Percentiles rank a stretch among this genome's conserved stretches.
These are phyloP conservation scores for Antennarius striatus DNA, from an alignment of 2,113 vertebrate species.

Conservation along the genomic window DNA sequence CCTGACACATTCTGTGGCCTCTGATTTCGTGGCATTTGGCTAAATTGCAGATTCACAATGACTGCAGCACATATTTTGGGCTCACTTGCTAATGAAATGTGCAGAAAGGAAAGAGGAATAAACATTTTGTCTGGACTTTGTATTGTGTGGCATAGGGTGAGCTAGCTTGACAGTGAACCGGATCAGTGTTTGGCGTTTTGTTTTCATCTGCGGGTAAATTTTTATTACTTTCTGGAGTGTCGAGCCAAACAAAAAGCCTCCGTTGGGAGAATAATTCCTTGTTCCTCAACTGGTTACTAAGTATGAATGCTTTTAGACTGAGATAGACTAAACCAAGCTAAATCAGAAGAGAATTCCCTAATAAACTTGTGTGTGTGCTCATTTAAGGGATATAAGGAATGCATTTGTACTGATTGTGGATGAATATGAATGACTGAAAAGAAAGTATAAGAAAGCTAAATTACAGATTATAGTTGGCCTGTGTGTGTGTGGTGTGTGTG, in stretches of 20 bases:
- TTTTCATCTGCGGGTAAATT: constrained; percentile 63
- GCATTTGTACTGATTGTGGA: constrained; percentile 21
- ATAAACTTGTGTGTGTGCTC: constrained; percentile 11
- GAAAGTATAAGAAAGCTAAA: no score
- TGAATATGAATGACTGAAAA: not conserved
- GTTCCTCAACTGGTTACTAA: constrained; percentile 49
- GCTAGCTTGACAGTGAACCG: constrained; percentile 30
- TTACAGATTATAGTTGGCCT: not conserved
- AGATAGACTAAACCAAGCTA: constrained; percentile 46
- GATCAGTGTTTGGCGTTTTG: constrained; percentile 48
- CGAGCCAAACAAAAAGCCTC: constrained; percentile 65
- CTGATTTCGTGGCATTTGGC: constrained; percentile 58
- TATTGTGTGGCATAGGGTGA: constrained; percentile 54
- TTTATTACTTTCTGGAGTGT: constrained; percentile 61
- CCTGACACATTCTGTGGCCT: constrained; percentile 27
- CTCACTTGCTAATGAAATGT: constrained; percentile 44
- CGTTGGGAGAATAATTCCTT: constrained; percentile 69
- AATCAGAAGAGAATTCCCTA: constrained; percentile 41
- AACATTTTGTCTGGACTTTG: constrained; percentile 47
- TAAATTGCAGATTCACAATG: constrained; percentile 35
- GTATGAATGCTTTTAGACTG: constrained; percentile 57
- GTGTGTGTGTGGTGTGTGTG: not conserved
- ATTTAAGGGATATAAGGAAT: constrained; percentile 21
- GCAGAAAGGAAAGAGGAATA: constrained; percentile 41
- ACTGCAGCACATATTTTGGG: constrained; percentile 48